Evolutionary conservation across 2,888 invertebrate species (phyloP), one percentile per base, ranked within the genome.

Genomic region (Cephonodes hylas): DNA sequence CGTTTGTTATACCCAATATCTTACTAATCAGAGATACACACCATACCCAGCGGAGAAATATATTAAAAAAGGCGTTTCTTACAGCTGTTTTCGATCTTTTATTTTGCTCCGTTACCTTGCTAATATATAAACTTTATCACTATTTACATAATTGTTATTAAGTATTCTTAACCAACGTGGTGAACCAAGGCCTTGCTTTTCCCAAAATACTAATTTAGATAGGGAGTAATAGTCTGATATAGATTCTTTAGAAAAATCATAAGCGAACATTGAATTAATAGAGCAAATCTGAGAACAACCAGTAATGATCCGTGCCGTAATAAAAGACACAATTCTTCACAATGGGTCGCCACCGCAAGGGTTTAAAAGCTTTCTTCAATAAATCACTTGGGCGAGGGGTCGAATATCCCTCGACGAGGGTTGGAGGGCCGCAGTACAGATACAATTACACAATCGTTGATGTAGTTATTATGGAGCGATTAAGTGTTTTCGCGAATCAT

Each of bases 291-390:
- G 64, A 60, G 62, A 67, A 58, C 67, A 62, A 73, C 73, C 74
- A 75, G 77, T 85, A 88, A 88, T 85, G 86, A 85, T 76, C 77
- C 82, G 68, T 77, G 70, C 69, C 45, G 73, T 71, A 77, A 80
- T 75, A 74, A 72, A 74, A 78, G 76, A 80, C 72, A 81, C 76
- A 71, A 73, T 66, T 71, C 75, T 70, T 79, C 84, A 87, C 76
- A 77, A 76, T 72, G 63, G 73, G 58, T 42, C 64, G 70, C 70
- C 71, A 79, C 76, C 80, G 86, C 87, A 90, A 90, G 91, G 91
- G 91, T 88, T 91, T 91, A 91, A 91, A 84, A 90, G 91, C 91
- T 88, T 91, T 91, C 89, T 84, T 82, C 80, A 77, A 91, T 91
- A 91, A 91, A 91, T 91, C 91, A 91, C 84, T 69, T 61, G 69